Evolutionary conservation across 2,888 invertebrate species (phyloP).

Genomic region (Diplazon laetatorius): DNA sequence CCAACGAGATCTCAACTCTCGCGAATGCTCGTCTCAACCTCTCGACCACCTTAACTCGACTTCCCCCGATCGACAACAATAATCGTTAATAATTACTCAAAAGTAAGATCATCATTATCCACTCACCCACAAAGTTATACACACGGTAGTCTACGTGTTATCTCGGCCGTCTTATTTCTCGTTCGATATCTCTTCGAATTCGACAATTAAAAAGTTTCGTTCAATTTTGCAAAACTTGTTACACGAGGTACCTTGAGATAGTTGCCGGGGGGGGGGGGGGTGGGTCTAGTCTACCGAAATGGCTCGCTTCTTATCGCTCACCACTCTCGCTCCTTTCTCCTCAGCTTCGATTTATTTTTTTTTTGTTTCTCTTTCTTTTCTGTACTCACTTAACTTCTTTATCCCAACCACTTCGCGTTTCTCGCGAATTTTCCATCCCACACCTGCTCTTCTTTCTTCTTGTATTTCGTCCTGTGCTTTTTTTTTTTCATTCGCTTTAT

Average conservation of each 20-base stretch:
- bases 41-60: not conserved
- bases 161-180: not conserved
- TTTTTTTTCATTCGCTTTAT: constrained; percentile 37
- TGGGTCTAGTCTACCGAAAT: not conserved
- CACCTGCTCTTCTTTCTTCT: constrained; percentile 20
- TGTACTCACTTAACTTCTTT: constrained; percentile 43
- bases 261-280: too few species aligned
- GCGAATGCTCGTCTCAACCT: not conserved
- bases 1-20: constrained; percentile 26
- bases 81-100: not conserved
- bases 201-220: constrained; percentile 7
- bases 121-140: not conserved
- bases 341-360: constrained; percentile 44
- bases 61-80: not conserved
- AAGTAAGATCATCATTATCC: not conserved
- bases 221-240: constrained; percentile 1
- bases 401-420: constrained; percentile 39
- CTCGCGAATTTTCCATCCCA: constrained; percentile 56
- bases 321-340: constrained; percentile 20
- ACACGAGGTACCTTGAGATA: constrained; percentile 6
- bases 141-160: not conserved
- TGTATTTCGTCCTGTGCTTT: not conserved
- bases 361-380: not conserved
- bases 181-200: not conserved
- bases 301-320: constrained; percentile 13